Percentiles rank a stretch among this genome's conserved stretches.
Conservation (phyloP, 2,888 invertebrate species). For the Cryptocephalus primarius region DNA sequence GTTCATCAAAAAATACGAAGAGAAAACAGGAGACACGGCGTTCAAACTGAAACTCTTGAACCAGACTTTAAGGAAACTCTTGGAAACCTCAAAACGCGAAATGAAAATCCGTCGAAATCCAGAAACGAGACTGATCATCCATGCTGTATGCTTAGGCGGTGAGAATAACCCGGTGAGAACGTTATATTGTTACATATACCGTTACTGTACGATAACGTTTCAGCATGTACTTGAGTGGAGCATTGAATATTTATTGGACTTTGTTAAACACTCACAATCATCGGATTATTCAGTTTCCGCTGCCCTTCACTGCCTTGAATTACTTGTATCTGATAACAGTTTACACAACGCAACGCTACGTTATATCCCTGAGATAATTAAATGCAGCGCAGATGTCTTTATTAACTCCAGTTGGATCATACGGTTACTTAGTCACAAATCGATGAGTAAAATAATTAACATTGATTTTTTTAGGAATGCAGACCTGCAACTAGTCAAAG, state of each 20-base stretch:
- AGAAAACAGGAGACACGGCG: constrained; percentile 8
- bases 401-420: neutral
- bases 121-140: constrained; percentile 22
- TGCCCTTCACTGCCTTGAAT: constrained; percentile 20
- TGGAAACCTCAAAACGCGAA: constrained; percentile 4
- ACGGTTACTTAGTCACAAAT: neutral
- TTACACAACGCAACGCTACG: constrained; percentile 8
- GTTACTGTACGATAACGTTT: constrained; percentile 3
- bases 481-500: constrained; percentile 19
- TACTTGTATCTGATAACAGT: constrained; percentile 19
- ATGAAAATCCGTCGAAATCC: constrained; percentile 22
- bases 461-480: constrained; percentile 17
- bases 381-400: neutral
- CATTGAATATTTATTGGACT: constrained; percentile 13
- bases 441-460: too few relatives aligned
- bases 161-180: neutral
- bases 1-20: constrained; percentile 11
- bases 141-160: constrained; percentile 20
- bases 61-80: constrained; percentile 13
- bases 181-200: neutral
- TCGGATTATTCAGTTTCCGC: constrained; percentile 15
- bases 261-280: constrained; percentile 12
- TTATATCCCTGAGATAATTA: neutral
- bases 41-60: constrained; percentile 17
- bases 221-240: constrained; percentile 17